A percentile compares a stretch with the other conserved stretches of the same genome.
Evolutionary conservation across 2,113 vertebrate genomes (phyloP).

Genomic region (Dryoscopus gambensis): DNA sequence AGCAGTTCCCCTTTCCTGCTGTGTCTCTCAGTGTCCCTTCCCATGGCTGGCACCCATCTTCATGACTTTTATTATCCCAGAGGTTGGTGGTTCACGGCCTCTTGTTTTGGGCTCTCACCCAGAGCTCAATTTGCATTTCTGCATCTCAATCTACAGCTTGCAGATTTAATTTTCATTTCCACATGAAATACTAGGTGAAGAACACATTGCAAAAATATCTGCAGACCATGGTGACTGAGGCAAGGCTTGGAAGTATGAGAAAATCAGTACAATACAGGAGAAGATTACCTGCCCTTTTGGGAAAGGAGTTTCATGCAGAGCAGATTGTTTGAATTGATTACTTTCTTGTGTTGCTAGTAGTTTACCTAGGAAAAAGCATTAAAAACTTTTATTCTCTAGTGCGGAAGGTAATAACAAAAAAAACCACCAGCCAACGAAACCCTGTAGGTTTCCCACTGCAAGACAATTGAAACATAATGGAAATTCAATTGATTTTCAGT

Average conservation of each 20-base stretch:
- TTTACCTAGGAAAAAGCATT: constrained; percentile 23
- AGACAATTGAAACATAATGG: constrained; percentile 67
- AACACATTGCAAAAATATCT: not conserved
- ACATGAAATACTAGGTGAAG: not conserved
- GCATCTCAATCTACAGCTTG: not conserved
- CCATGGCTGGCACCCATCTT: not conserved
- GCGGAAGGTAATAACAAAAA: constrained; percentile 49
- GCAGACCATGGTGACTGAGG: not conserved
- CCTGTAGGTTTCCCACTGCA: constrained; percentile 40
- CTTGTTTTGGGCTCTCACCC: not conserved
- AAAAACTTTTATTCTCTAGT: constrained; percentile 35
- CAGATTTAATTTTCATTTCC: not conserved
- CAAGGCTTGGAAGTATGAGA: not conserved
- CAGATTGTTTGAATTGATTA: constrained; percentile 46
- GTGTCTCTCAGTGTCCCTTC: not conserved
- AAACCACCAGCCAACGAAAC: not conserved
- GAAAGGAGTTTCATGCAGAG: constrained; percentile 21
- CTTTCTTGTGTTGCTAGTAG: constrained; percentile 15
- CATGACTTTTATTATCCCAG: not conserved
- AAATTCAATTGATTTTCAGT: constrained; percentile 68
- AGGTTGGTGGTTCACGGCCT: fast-evolving
- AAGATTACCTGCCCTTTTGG: not conserved
- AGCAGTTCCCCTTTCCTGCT: not conserved
- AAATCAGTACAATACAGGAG: not conserved
- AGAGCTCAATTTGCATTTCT: not conserved